Conservation (phyloP, 2,797 vertebrate genomes). For the Molothrus aeneus region DNA sequence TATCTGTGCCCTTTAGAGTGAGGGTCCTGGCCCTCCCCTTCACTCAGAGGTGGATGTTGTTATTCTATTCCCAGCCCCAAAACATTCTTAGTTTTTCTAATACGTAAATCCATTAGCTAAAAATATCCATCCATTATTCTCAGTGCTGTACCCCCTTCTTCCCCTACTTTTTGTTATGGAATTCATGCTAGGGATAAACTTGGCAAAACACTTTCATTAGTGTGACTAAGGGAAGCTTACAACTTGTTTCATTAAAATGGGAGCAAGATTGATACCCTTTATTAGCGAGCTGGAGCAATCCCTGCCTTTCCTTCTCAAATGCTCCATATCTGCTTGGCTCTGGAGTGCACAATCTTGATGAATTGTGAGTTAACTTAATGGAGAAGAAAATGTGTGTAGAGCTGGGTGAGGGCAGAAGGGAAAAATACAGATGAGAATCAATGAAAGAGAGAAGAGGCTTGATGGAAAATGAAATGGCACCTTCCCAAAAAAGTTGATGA, state of each 20-base stretch:
- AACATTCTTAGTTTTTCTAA: background rate
- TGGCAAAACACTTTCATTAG: slow-evolving; percentile 62
- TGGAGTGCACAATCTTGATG: slow-evolving; percentile 65
- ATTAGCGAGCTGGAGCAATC: slow-evolving; percentile 66
- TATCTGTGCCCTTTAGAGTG: background rate
- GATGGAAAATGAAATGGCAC: slow-evolving; percentile 56
- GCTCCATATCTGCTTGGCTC: slow-evolving; percentile 65
- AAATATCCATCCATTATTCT: background rate
- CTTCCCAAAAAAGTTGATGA: slow-evolving; percentile 50
- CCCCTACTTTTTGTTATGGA: background rate
- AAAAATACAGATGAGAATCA: slow-evolving; percentile 55
- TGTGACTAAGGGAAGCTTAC: slow-evolving; percentile 59
- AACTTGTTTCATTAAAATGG: slow-evolving; percentile 68
- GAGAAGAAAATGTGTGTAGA: slow-evolving; percentile 62
- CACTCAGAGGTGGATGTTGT: background rate
- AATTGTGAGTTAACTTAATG: slow-evolving; percentile 74
- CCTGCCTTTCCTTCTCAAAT: slow-evolving; percentile 54
- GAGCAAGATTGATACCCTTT: slow-evolving; percentile 62
- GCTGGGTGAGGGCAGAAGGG: slow-evolving; percentile 40
- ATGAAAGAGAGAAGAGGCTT: slow-evolving; percentile 33
- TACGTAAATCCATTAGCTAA: background rate
- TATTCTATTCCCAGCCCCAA: background rate
- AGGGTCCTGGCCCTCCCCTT: background rate
- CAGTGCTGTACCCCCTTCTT: background rate
- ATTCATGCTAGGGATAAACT: slow-evolving; percentile 30